Evolutionary conservation across 2,797 vertebrate genomes (phyloP).

Genomic region (Notolepis coatsorum): DNA sequence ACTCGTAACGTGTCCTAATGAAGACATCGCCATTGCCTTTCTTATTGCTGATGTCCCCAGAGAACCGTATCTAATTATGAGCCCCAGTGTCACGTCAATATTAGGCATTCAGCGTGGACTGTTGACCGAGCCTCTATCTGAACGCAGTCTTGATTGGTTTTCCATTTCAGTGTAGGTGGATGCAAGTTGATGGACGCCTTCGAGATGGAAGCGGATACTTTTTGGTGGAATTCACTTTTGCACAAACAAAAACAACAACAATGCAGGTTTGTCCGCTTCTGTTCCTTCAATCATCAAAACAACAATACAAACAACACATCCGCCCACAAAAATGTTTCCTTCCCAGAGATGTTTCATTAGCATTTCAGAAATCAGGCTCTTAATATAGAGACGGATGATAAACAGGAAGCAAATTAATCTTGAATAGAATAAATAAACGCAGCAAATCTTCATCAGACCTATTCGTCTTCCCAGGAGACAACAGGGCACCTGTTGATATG

Average conservation of each 20-base stretch:
- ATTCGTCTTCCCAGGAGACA: too few species aligned
- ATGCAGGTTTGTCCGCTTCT: conserved; percentile 30
- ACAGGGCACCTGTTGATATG: conserved; percentile 71
- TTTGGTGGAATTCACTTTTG: conserved; percentile 32
- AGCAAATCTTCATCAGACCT: conserved; percentile 58
- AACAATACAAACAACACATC: conserved; percentile 81
- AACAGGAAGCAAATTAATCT: conserved; percentile 80
- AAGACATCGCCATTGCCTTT: conserved; percentile 55
- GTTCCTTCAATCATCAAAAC: conserved; percentile 59
- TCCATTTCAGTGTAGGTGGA: conserved; percentile 36
- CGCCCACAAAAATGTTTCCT: conserved; percentile 38
- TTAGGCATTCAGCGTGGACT: conserved; percentile 35
- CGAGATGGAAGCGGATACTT: conserved; percentile 43
- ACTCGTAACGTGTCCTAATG: conserved; percentile 50
- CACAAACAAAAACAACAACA: conserved; percentile 42
- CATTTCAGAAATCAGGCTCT: conserved; percentile 62
- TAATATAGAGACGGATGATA: conserved; percentile 71
- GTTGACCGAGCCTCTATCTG: conserved; percentile 30
- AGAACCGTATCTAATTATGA: conserved; percentile 55
- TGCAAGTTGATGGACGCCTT: conserved; percentile 37
- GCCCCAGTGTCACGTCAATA: conserved; percentile 39
- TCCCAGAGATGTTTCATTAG: conserved; percentile 53
- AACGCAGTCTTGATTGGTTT: conserved; percentile 50
- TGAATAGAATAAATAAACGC: conserved; percentile 68
- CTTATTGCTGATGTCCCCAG: conserved; percentile 35